phyloP scores from a whole-genome alignment of 2,113 vertebrate genomes.

The Melanocharis versteri region DNA sequence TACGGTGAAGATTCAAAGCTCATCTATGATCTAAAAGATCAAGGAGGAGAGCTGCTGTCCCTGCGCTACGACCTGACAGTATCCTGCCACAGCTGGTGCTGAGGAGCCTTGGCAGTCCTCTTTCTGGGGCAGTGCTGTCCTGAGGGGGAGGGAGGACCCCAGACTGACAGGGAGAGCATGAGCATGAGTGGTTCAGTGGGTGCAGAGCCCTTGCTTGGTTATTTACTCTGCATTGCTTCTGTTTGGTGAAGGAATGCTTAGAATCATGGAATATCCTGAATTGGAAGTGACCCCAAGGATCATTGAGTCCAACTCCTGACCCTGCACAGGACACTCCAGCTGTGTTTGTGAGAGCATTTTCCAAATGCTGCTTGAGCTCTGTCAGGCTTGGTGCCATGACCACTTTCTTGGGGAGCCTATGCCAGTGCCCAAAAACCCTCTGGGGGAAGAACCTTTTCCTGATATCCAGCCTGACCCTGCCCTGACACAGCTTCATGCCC shows the following conservation, averaged over 20 bases:
- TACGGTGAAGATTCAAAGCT: conserved; percentile 98
- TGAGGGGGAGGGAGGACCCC: not conserved
- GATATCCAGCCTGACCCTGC: not conserved
- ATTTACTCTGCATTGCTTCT: not conserved
- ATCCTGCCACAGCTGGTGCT: conserved; percentile 76
- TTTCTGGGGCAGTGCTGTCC: not conserved
- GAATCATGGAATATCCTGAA: not conserved
- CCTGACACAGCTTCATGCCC: not conserved
- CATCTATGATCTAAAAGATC: conserved; percentile 96
- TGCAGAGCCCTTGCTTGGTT: not conserved
- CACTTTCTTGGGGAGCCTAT: not conserved
- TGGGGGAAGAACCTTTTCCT: not conserved
- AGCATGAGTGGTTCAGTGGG: not conserved
- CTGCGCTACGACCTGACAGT: conserved; percentile 96
- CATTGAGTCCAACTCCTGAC: not conserved
- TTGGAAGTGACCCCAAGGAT: not conserved
- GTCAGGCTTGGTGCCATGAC: not conserved
- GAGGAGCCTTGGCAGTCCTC: not conserved
- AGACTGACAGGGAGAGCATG: fast-evolving
- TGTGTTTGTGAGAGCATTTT: fast-evolving
- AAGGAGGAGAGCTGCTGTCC: conserved; percentile 94
- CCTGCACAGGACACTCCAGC: not conserved
- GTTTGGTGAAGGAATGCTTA: not conserved
- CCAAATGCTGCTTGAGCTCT: not conserved
- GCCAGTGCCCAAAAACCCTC: fast-evolving